Percentiles rank a stretch among this genome's conserved stretches.
phyloP scores from a whole-genome alignment of 1,140 invertebrate species.

The Rhopalosiphum maidis region DNA sequence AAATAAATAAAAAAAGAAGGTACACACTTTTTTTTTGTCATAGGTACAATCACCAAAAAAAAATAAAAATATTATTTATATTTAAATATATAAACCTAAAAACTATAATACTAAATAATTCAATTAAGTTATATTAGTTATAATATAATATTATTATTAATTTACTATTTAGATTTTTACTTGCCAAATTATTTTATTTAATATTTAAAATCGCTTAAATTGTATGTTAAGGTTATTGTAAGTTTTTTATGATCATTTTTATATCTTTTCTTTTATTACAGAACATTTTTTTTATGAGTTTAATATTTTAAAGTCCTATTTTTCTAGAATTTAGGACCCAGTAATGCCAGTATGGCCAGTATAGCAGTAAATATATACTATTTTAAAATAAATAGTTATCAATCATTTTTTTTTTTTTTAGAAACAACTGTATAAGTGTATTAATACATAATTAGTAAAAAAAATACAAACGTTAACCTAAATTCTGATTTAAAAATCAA shows the following conservation, averaged over 20 bases:
- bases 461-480: not conserved
- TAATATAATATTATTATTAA: not conserved
- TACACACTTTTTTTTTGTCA: not conserved
- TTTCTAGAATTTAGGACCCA: no score
- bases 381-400: no score
- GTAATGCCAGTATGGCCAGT: no score
- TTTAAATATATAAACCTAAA: not conserved
- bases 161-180: not conserved
- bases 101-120: not conserved
- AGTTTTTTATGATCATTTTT: no score
- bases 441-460: not conserved
- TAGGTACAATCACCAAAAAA: not conserved
- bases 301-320: no score
- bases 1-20: not conserved
- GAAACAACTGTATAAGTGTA: not conserved
- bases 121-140: not conserved
- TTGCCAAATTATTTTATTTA: no score
- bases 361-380: no score
- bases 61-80: not conserved
- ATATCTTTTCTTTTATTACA: no score
- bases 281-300: no score
- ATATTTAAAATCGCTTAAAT: no score
- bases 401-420: not conserved
- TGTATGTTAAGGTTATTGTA: no score
- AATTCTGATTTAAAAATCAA: constrained; percentile 62